Evolutionary conservation across 2,797 vertebrate species (phyloP).

Genomic region (Taenioides sp.): DNA sequence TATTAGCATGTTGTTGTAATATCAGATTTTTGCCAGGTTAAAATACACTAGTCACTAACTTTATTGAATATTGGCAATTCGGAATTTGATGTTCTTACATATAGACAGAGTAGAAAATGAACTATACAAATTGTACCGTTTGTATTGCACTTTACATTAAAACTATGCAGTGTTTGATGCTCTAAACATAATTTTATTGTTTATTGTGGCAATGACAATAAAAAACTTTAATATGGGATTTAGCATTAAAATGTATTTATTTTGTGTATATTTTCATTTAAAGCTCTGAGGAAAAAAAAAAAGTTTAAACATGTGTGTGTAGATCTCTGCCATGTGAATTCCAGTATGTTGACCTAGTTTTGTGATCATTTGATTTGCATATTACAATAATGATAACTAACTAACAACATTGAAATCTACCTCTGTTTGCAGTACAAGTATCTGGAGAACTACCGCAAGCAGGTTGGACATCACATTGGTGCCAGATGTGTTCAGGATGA

Average conservation of each 20-base stretch:
- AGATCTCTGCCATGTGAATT: not conserved
- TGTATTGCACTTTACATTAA: too few species aligned
- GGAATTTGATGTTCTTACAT: too few species aligned
- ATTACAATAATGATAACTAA: not conserved
- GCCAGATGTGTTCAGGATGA: constrained; percentile 87
- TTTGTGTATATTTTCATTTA: not conserved
- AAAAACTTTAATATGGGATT: too few species aligned
- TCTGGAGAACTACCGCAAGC: constrained; percentile 86
- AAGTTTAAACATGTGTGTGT: not conserved
- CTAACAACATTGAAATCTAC: not conserved
- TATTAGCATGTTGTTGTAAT: too few species aligned
- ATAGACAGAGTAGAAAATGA: too few species aligned
- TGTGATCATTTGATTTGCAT: not conserved
- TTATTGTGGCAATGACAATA: too few species aligned
- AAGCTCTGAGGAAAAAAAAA: not conserved
- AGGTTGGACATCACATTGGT: constrained; percentile 93
- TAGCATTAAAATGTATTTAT: not conserved
- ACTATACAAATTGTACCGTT: too few species aligned
- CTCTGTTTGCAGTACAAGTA: constrained; percentile 63
- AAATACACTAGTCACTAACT: too few species aligned
- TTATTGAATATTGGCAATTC: too few species aligned
- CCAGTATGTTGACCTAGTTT: not conserved
- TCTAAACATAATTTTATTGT: too few species aligned
- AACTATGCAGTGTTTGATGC: too few species aligned
- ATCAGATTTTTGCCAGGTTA: too few species aligned